phyloP scores from a whole-genome alignment of 2,113 vertebrate species.

The Peucedramus taeniatus region DNA sequence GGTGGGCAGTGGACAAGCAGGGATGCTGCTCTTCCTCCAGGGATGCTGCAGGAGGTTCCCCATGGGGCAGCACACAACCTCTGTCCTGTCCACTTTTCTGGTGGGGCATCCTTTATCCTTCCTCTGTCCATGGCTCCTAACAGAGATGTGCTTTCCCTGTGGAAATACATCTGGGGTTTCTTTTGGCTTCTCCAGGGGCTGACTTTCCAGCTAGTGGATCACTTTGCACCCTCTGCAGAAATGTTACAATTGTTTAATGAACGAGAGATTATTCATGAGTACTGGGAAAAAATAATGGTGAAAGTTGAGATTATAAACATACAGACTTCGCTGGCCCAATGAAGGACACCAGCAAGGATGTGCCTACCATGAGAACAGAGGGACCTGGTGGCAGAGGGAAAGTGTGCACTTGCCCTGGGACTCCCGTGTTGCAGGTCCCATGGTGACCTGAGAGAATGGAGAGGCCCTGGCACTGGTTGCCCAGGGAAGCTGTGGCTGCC shows the following conservation, averaged over 20 bases:
- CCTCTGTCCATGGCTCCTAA: fast-evolving
- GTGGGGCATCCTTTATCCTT: neutral
- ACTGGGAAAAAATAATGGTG: neutral
- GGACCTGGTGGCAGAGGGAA: neutral
- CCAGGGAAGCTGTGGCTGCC: neutral
- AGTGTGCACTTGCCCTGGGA: neutral
- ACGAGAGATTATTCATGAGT: neutral
- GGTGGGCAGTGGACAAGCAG: neutral
- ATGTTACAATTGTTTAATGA: neutral
- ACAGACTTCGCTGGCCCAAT: neutral
- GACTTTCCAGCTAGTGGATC: neutral
- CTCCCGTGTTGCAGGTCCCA: neutral
- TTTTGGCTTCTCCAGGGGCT: neutral
- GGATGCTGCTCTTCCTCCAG: neutral
- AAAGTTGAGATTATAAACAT: neutral
- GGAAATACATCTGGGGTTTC: neutral
- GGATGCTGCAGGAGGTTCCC: neutral
- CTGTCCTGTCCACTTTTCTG: neutral
- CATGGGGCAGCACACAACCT: neutral
- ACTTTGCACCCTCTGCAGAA: neutral
- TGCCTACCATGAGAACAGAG: neutral
- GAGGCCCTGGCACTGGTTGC: neutral
- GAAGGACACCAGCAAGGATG: neutral
- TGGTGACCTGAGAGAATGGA: neutral
- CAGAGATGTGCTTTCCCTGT: neutral